Conservation (phyloP, 2,113 vertebrate species). For the Recurvirostra avosetta region DNA sequence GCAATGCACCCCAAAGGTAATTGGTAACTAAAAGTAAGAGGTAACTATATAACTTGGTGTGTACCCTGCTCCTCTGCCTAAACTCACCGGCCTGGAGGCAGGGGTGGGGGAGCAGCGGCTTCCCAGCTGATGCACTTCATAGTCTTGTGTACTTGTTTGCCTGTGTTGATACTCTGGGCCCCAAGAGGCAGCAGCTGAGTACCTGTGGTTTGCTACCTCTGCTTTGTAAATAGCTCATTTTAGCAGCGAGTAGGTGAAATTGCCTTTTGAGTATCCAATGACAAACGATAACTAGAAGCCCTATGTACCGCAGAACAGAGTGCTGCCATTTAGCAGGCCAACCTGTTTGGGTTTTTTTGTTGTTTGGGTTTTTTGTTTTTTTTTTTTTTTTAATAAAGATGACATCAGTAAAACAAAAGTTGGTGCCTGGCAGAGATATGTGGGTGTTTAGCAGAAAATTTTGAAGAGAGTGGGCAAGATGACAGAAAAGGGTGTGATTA, state of each 20-base stretch:
- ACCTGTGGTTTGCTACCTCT: neutral
- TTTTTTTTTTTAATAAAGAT: neutral
- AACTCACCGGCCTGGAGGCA: neutral
- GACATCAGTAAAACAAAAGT: neutral
- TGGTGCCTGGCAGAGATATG: neutral
- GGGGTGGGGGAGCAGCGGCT: fast-evolving
- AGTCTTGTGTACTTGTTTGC: too few relatives aligned
- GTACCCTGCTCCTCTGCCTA: neutral
- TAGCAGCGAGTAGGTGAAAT: neutral
- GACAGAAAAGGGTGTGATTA: slow-evolving; percentile 20
- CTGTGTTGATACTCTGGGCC: neutral
- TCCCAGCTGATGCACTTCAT: neutral
- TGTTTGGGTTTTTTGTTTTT: neutral
- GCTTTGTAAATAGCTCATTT: neutral
- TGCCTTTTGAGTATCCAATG: neutral
- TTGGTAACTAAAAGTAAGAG: too few relatives aligned
- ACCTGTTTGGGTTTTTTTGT: too few relatives aligned
- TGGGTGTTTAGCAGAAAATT: slow-evolving; percentile 10
- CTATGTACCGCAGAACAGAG: fast-evolving
- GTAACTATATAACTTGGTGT: neutral
- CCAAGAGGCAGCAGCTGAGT: fast-evolving
- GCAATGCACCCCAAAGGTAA: neutral
- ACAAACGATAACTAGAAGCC: fast-evolving
- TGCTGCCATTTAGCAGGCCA: neutral
- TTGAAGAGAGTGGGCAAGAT: neutral